Evolutionary conservation across 1,140 invertebrate species (phyloP).

Genomic region (Centruroides vittatus): DNA sequence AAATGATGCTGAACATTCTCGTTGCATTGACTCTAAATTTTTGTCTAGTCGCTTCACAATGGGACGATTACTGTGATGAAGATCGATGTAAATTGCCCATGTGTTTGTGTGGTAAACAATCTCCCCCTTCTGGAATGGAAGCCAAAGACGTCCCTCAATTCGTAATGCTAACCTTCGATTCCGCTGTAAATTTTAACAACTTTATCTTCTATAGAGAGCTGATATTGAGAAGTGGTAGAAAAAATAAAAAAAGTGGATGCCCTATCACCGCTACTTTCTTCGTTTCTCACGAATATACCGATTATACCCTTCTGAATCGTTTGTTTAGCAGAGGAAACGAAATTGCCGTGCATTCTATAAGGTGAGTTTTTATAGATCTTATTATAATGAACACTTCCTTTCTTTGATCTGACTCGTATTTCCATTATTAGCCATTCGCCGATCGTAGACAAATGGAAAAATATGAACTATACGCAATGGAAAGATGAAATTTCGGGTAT

Average conservation of each 20-base stretch:
- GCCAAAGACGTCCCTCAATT: conserved; percentile 24
- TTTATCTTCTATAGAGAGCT: conserved; percentile 14
- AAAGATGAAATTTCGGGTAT: conserved; percentile 25
- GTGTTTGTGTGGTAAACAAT: conserved; percentile 82
- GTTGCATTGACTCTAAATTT: too few relatives aligned
- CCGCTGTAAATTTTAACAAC: conserved; percentile 32
- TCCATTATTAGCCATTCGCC: conserved; percentile 42
- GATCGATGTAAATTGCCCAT: conserved; percentile 64
- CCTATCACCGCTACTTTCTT: conserved; percentile 40
- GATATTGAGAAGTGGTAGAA: conserved; percentile 14
- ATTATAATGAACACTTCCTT: background rate
- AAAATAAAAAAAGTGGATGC: conserved; percentile 31
- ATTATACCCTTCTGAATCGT: conserved; percentile 36
- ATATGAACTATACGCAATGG: conserved; percentile 42
- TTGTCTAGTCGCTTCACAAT: background rate
- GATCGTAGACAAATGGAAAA: conserved; percentile 43
- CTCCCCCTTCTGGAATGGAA: conserved; percentile 46
- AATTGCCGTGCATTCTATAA: conserved; percentile 38
- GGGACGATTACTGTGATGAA: conserved; percentile 50
- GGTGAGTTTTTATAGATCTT: conserved; percentile 21
- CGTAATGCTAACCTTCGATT: conserved; percentile 64
- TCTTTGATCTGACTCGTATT: too few relatives aligned
- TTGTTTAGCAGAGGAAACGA: conserved; percentile 37
- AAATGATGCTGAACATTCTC: too few relatives aligned
- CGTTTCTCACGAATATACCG: conserved; percentile 38